Base-by-base conservation (phyloP, 2,888 invertebrate species). In the Drosophila ezoana region DNA sequence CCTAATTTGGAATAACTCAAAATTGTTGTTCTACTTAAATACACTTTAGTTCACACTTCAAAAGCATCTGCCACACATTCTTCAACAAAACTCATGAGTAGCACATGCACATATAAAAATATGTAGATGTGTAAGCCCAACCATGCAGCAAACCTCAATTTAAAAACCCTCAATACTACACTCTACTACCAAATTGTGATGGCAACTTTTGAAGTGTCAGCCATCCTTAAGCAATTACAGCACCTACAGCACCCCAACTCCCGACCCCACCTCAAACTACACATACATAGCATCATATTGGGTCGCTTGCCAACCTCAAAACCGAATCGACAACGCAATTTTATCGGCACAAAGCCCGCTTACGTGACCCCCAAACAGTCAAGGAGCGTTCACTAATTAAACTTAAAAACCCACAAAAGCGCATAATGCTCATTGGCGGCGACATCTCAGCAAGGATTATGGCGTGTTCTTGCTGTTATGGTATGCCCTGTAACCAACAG, bases 391-490 rank as follows among this genome's bases (percentile, higher is more conserved):
- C 53, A 66, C 76, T 82, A 76, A 88, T 86, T 88, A 82, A 86
- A 88, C 78, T 86, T 70, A 73, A 80, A 73, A 65, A 60, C 66
- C 80, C 77, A 68, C 72, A 73, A 75, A 69, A 61, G 69, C 63
- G 49, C 64, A 70, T 70, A 84, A 70, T 66, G 59, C 71, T 73
- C 45, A 51, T 40, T 67, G 64, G 44, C 11, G 66, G 49, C 20
- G 52, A 58, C 68, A 43, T 61, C 44, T 47, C 18, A 9, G 54
- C 35, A 13, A 28, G 47, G 61, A 51, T 72, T 43, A 54, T 53
- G 32, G 16, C 53, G 5, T 38, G 51, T 61, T 18, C 44, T 35
- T 38, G 35, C 43, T 40, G 48, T 32, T 13, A 8, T 16, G 23
- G 47, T 18, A 52, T 72, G 45, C 66, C 33, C 54, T 59, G 37